Percentiles rank a stretch among this genome's conserved stretches.
phyloP scores from a whole-genome alignment of 2,888 invertebrate species.

The Aleiodes leptofemur region DNA sequence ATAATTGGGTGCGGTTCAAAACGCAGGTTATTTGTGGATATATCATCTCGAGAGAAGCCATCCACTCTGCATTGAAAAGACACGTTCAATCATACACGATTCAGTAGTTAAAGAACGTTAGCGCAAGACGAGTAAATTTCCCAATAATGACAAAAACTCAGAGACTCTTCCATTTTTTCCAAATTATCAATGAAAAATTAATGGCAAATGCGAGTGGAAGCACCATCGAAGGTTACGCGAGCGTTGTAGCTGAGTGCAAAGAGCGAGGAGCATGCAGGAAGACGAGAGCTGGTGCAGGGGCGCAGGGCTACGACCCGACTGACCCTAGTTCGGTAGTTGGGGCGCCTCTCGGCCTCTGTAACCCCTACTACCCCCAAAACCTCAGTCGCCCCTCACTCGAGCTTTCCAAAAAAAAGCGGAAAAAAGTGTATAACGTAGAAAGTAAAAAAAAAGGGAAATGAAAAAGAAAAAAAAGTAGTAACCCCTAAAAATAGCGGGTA shows the following conservation, averaged over 20 bases:
- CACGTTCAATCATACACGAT: not conserved
- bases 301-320: constrained; percentile 73
- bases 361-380: constrained; percentile 62
- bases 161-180: too few species aligned
- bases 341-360: constrained; percentile 66
- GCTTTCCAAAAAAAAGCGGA: not conserved
- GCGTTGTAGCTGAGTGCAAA: constrained; percentile 53
- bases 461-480: constrained; percentile 15
- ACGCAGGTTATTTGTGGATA: constrained; percentile 46
- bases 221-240: not conserved
- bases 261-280: constrained; percentile 32
- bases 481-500: constrained; percentile 59
- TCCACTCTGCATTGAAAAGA: not conserved
- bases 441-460: too few species aligned
- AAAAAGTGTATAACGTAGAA: constrained; percentile 5
- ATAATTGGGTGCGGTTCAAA: constrained; percentile 69
- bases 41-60: constrained; percentile 23
- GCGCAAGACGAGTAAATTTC: too few species aligned
- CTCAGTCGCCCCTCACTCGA: constrained; percentile 14
- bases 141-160: too few species aligned
- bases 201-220: too few species aligned
- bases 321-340: constrained; percentile 71
- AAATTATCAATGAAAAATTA: too few species aligned
- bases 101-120: constrained; percentile 3
- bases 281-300: constrained; percentile 63